Base-by-base conservation (phyloP, 2,113 vertebrate genomes). In the Chinchilla lanigera region DNA sequence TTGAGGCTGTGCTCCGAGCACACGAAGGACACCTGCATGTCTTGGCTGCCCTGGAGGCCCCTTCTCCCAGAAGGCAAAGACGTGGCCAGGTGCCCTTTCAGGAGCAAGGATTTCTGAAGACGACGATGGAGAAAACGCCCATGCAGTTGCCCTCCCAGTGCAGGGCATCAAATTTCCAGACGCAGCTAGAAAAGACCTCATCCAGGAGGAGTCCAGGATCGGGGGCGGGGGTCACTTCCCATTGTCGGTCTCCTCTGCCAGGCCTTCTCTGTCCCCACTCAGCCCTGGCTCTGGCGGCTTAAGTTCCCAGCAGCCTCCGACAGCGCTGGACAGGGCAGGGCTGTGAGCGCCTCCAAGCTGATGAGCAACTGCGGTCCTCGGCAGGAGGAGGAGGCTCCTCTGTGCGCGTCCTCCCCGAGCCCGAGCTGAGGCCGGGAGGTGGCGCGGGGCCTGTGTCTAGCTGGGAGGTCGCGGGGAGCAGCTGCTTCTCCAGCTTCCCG, bases 1-100 rank as follows among this genome's bases (percentile, higher is more conserved):
- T 99, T 99, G 85, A 99, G 98, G 98, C 99, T 99, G 93, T 99
- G 99, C 97, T 99, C 99, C 0, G 99, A 99, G 98, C 99, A 99
- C 85, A 99, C 99, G 54, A 99, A 99, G 8, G 99, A 99, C 90
- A 99, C 99, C 98, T 99, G 99, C 99, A 99, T 99, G 96, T 28
- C 0, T 89, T 97, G 98, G 88, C 41, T 3, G 33, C 71, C 86
- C 63, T 4, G 69, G 41, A 33, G 41, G 75, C 44, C 33, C 38
- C 30, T n/a, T 52, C 11, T 30, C 84, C 54, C 63, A 13, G 84
- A n/a, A 65, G 41, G 38, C 2, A 13, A 50, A 1, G 47, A 8
- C 5, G 61, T 22, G 26, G 80, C 0, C 7, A n/a, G 56, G 69
- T 1, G 41, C 26, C 26, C 87, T 73, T 77, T 58, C 19, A 2